A percentile compares a stretch with the other conserved stretches of the same genome.
phyloP scores from a whole-genome alignment of 2,113 vertebrate species.

The Perca flavescens region DNA sequence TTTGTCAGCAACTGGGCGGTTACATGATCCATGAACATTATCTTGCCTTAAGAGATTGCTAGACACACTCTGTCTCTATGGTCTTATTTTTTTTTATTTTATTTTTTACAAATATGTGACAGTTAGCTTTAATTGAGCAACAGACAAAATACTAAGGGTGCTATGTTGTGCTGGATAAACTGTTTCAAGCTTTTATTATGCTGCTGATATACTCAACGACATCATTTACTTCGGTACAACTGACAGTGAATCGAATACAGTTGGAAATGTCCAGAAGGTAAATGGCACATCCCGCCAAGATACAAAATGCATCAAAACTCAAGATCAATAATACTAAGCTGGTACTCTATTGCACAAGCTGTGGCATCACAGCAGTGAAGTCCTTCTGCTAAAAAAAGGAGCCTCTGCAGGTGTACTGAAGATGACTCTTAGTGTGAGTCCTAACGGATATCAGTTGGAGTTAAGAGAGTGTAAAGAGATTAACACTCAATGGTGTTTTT shows the following conservation, averaged over 20 bases:
- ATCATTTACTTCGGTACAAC: neutral
- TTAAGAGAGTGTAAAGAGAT: neutral
- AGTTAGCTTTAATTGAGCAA: neutral
- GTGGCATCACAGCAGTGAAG: constrained; percentile 2
- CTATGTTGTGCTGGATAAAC: neutral
- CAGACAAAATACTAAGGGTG: neutral
- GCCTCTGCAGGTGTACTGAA: neutral
- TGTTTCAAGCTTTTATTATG: neutral
- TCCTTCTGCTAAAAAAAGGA: neutral
- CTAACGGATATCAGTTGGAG: neutral
- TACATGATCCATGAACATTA: neutral
- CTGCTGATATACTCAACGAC: neutral
- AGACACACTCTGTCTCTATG: too few species aligned
- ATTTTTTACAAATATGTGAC: neutral
- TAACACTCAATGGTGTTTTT: too few species aligned
- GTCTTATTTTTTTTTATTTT: neutral
- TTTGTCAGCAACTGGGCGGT: constrained; percentile 45
- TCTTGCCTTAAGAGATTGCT: neutral
- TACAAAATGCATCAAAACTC: constrained; percentile 11
- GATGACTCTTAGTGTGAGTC: neutral
- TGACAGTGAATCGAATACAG: neutral
- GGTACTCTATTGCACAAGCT: neutral
- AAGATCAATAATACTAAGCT: constrained; percentile 20
- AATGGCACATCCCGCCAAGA: neutral
- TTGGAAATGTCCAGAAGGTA: neutral